phyloP scores from a whole-genome alignment of 1,140 invertebrate genomes.

The Pseudomyrmex flavicornis region DNA sequence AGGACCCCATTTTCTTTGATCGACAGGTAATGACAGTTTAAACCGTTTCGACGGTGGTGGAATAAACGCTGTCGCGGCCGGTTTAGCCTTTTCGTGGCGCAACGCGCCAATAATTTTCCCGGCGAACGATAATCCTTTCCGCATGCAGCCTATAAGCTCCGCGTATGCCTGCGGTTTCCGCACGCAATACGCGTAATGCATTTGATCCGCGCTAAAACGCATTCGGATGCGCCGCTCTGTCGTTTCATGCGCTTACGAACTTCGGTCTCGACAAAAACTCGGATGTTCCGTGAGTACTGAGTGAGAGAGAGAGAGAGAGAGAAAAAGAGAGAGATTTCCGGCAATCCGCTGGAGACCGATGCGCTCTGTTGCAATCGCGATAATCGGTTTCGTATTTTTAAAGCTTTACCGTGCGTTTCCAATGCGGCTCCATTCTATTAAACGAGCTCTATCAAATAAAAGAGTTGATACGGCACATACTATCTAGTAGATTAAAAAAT shows the following conservation, averaged over 20 bases:
- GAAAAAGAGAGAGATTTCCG: constrained; percentile 12
- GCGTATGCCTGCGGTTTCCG: constrained; percentile 71
- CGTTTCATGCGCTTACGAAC: constrained; percentile 76
- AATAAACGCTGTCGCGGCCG: constrained; percentile 66
- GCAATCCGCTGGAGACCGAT: constrained; percentile 21
- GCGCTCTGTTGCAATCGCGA: constrained; percentile 31
- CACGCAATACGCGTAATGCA: constrained; percentile 77
- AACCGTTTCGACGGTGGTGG: constrained; percentile 71
- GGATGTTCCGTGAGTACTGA: constrained; percentile 15
- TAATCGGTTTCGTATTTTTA: constrained; percentile 58
- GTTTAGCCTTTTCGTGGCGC: constrained; percentile 60
- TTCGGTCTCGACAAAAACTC: constrained; percentile 51
- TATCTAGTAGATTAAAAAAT: too few relatives aligned
- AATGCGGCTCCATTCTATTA: constrained; percentile 5
- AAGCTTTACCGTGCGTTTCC: constrained; percentile 17
- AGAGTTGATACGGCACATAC: not conserved
- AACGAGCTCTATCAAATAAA: constrained; percentile 30
- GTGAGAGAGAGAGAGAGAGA: not conserved
- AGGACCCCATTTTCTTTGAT: constrained; percentile 76
- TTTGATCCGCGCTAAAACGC: constrained; percentile 81
- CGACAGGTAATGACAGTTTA: constrained; percentile 82
- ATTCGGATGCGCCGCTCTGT: constrained; percentile 76
- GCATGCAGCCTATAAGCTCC: constrained; percentile 78
- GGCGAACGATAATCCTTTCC: constrained; percentile 76
- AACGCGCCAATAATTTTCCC: constrained; percentile 67